Evolutionary conservation across 1,140 invertebrate genomes (phyloP).

Genomic region (Maconellicoccus hirsutus): DNA sequence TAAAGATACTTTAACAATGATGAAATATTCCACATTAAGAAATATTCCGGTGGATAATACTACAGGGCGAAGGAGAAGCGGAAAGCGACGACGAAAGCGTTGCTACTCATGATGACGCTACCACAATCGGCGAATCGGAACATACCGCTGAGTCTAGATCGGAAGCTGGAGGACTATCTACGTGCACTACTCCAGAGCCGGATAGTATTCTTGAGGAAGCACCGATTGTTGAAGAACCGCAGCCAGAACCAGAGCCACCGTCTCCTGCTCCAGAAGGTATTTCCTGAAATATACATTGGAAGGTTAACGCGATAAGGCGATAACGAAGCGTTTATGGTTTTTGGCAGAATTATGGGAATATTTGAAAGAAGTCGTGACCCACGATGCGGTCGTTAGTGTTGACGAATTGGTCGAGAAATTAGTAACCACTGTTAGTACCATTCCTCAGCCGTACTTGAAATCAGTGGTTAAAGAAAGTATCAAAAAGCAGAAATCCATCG

Average conservation of each 20-base stretch:
- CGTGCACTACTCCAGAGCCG: slow-evolving; percentile 29
- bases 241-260: slow-evolving; percentile 27
- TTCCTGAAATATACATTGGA: not conserved
- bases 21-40: no score
- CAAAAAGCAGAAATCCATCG: slow-evolving; percentile 29
- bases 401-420: slow-evolving; percentile 35
- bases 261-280: slow-evolving; percentile 27
- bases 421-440: slow-evolving; percentile 30
- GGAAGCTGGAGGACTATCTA: slow-evolving; percentile 22
- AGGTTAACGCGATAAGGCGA: not conserved
- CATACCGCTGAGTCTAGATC: slow-evolving; percentile 25
- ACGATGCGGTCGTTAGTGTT: slow-evolving; percentile 35
- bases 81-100: slow-evolving; percentile 44
- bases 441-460: slow-evolving; percentile 33
- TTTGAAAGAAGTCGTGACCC: slow-evolving; percentile 32
- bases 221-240: slow-evolving; percentile 20
- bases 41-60: no score
- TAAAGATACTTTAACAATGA: no score
- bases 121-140: not conserved
- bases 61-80: slow-evolving; percentile 29
- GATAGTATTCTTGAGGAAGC: slow-evolving; percentile 22
- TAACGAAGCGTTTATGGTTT: not conserved
- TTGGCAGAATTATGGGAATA: slow-evolving; percentile 32
- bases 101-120: slow-evolving; percentile 35
- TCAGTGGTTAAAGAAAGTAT: slow-evolving; percentile 33